Base-by-base conservation (phyloP, 2,888 invertebrate species). In the Tetanocera ferruginea region DNA sequence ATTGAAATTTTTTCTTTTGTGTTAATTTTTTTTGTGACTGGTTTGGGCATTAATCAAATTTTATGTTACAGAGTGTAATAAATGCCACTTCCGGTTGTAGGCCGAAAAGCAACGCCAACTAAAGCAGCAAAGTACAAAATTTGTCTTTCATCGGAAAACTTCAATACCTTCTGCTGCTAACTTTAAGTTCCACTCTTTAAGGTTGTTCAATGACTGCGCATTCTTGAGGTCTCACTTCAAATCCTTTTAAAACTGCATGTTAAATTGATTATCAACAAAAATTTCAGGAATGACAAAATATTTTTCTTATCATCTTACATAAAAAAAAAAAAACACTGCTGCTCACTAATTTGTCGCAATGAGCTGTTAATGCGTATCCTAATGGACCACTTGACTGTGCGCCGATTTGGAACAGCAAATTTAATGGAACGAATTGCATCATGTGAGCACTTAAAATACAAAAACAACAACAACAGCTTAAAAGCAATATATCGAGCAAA, bases 241-340 rank as follows among this genome's bases (percentile, higher is more conserved):
- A 25, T 25, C 37, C 25, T 57, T 60, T 72, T 23, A 55, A 34
- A 57, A 5, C 11, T 31, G 43, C 73, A 37, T n/a, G n/a, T 1
- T 8, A n/a, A 73, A 73, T 73, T 28, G 49, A 73, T 62, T 73
- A 17, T 52, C 73, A 62, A 28, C 1, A 51, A 14, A 49, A 62
- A 49, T 73, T 62, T 73, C 73, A 19, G 17, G 25, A 28, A 73
- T 73, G 73, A 73, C 73, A 73, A 60, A 73, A 73, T 62, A 73
- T 73, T 73, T 73, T 19, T 49, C 49, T 49, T 62, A 73, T 62
- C 70, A 28, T 17, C 31, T 37, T 11, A 8, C 37, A 37, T 8
- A 37, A 37, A 37, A 37, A 37, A 37, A 37, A 37, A 37, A 37
- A 37, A 11, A 43, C 11, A 43, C 11, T 43, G 11, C 2, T 14